Conservation (phyloP, 2,113 vertebrate genomes). For the Amphiprion percula region DNA sequence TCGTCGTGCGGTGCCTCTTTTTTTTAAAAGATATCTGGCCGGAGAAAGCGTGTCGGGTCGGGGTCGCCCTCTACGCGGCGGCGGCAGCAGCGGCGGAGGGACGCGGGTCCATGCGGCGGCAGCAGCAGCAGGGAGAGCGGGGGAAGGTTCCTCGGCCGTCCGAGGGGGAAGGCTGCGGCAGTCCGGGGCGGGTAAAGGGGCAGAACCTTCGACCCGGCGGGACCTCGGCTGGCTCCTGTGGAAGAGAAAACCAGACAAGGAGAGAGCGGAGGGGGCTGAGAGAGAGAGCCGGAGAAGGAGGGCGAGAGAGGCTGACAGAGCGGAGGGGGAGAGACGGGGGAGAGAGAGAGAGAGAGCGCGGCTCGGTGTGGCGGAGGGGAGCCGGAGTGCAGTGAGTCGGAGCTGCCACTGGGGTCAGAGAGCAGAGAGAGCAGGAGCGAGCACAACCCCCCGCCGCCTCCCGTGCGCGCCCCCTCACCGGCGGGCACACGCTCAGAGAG, state of each 20-base stretch:
- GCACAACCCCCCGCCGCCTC: conserved; percentile 86
- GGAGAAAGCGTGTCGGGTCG: conserved; percentile 79
- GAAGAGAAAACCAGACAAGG: conserved; percentile 78
- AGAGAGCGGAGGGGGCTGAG: conserved; percentile 65
- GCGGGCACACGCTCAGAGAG: conserved; percentile 61
- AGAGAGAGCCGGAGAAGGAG: conserved; percentile 52
- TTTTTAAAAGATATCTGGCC: conserved; percentile 60
- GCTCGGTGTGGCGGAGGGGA: conserved; percentile 73
- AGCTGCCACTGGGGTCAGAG: conserved; percentile 95
- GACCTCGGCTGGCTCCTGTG: conserved; percentile 85
- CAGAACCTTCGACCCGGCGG: conserved; percentile 93
- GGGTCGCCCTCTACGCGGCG: conserved; percentile 89
- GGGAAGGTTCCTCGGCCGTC: conserved; percentile 69
- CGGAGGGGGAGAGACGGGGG: conserved; percentile 27
- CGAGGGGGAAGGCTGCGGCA: conserved; percentile 69
- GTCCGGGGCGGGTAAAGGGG: conserved; percentile 85
- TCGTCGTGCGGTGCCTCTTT: conserved; percentile 47
- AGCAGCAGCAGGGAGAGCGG: conserved; percentile 53
- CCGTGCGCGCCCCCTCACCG: conserved; percentile 64
- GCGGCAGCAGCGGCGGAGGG: conserved; percentile 66
- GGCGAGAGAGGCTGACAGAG: conserved; percentile 29
- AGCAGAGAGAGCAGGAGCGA: conserved; percentile 85
- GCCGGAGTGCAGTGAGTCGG: conserved; percentile 89
- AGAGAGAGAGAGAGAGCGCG: conserved; percentile 71
- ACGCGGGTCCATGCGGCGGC: conserved; percentile 87